phyloP scores from a whole-genome alignment of 2,113 vertebrate genomes.

The Addax nasomaculatus region DNA sequence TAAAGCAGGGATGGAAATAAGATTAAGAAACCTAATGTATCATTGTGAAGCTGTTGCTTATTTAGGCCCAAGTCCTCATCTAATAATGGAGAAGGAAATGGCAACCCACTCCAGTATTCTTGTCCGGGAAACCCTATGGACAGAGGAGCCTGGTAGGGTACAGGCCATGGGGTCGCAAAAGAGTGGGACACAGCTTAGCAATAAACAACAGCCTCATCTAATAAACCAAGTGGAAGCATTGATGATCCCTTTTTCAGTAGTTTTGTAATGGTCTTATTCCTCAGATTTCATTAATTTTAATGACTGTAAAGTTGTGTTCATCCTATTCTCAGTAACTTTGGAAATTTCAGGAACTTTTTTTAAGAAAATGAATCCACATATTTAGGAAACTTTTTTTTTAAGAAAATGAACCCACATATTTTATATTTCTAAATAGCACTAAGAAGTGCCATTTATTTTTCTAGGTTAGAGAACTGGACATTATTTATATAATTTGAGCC shows the following conservation, averaged over 20 bases:
- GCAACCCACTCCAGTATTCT: not conserved
- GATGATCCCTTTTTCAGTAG: not conserved
- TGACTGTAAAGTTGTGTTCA: not conserved
- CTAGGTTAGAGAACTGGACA: not conserved
- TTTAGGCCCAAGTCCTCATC: not conserved
- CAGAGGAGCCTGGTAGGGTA: not conserved
- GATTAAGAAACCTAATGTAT: not conserved
- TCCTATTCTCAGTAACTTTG: not conserved
- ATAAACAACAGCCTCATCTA: not conserved
- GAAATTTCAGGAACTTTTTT: not conserved
- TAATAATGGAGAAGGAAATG: not conserved
- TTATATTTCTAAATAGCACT: conserved; percentile 4
- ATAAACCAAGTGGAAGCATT: not conserved
- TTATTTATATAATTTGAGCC: not conserved
- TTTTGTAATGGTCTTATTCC: not conserved
- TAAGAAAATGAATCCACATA: not conserved
- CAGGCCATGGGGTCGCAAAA: not conserved
- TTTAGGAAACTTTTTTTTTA: not conserved
- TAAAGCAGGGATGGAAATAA: not conserved
- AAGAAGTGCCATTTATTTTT: conserved; percentile 43
- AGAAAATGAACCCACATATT: not conserved
- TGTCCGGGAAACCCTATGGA: not conserved
- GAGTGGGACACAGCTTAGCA: not conserved
- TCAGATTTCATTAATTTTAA: conserved; percentile 14
- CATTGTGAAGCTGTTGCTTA: not conserved